phyloP scores from a whole-genome alignment of 2,888 invertebrate genomes.

The Plusia festucae region DNA sequence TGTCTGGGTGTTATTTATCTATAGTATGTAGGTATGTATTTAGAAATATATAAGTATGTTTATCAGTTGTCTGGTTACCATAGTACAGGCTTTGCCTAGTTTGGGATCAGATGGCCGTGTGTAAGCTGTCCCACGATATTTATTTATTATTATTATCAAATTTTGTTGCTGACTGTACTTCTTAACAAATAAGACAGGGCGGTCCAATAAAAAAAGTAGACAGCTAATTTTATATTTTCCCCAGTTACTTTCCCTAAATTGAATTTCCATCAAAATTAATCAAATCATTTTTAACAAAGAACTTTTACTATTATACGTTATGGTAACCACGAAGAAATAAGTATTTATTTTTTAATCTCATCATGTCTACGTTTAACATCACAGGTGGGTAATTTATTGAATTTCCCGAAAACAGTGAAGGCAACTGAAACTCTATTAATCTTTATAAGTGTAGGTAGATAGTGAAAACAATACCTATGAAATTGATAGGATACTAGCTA shows the following conservation, averaged over 20 bases:
- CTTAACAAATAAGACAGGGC: too few species aligned
- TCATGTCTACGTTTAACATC: conserved; percentile 14
- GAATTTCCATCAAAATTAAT: background rate
- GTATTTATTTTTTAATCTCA: conserved; percentile 22
- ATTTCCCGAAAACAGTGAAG: conserved; percentile 13
- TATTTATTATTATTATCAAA: too few species aligned
- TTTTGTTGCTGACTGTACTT: too few species aligned
- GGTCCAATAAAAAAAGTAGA: too few species aligned
- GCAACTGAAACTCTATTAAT: conserved; percentile 22
- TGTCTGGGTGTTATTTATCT: too few species aligned
- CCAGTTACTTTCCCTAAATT: background rate
- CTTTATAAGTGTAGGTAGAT: conserved; percentile 14
- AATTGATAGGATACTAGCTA: background rate
- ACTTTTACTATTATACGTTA: too few species aligned
- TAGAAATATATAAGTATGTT: too few species aligned
- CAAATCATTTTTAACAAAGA: conserved; percentile 6
- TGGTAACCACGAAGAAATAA: conserved; percentile 8
- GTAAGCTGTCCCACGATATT: too few species aligned
- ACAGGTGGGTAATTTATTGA: conserved; percentile 20
- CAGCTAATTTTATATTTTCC: background rate
- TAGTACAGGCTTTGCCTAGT: too few species aligned
- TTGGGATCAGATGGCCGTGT: too few species aligned
- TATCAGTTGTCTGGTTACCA: too few species aligned
- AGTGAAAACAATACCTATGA: background rate
- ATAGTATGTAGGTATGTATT: too few species aligned